Percentiles rank a stretch among this genome's conserved stretches.
Conservation (phyloP, 2,888 invertebrate species). For the Hyles lineata region DNA sequence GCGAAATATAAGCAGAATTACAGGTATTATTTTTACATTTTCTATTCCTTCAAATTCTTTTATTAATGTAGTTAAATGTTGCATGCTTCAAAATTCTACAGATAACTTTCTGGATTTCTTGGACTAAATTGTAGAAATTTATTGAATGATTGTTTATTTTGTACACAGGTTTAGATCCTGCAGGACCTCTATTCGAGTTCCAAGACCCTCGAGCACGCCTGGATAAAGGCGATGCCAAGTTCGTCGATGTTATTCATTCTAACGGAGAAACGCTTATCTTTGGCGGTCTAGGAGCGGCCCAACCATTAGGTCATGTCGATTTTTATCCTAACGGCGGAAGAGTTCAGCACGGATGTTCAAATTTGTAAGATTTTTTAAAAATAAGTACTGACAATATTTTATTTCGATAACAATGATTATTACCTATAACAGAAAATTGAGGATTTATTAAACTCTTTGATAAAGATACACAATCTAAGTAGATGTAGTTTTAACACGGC, state of each 20-base stretch:
- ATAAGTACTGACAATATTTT: not conserved
- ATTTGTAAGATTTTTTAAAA: conserved; percentile 85
- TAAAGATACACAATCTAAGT: too few relatives aligned
- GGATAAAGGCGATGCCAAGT: conserved; percentile 93
- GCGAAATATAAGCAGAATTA: conserved; percentile 91
- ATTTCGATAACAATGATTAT: too few relatives aligned
- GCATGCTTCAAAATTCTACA: too few relatives aligned
- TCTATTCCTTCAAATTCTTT: not conserved
- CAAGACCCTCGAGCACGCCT: conserved; percentile 93
- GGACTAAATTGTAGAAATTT: not conserved
- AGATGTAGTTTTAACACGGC: too few relatives aligned
- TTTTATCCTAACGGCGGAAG: conserved; percentile 97
- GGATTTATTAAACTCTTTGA: too few relatives aligned
- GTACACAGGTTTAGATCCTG: conserved; percentile 91
- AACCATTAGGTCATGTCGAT: conserved; percentile 96
- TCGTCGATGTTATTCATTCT: conserved; percentile 97
- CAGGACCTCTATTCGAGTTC: conserved; percentile 95
- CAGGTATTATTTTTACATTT: conserved; percentile 81
- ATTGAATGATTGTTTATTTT: not conserved
- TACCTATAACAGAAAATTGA: too few relatives aligned
- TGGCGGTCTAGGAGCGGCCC: conserved; percentile 95
- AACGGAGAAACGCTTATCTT: conserved; percentile 96
- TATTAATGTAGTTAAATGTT: not conserved
- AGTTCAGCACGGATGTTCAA: conserved; percentile 96
- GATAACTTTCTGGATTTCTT: too few relatives aligned